phyloP scores from a whole-genome alignment of 92 coral and sea anemone genomes.

The Parazoanthus darwini region DNA sequence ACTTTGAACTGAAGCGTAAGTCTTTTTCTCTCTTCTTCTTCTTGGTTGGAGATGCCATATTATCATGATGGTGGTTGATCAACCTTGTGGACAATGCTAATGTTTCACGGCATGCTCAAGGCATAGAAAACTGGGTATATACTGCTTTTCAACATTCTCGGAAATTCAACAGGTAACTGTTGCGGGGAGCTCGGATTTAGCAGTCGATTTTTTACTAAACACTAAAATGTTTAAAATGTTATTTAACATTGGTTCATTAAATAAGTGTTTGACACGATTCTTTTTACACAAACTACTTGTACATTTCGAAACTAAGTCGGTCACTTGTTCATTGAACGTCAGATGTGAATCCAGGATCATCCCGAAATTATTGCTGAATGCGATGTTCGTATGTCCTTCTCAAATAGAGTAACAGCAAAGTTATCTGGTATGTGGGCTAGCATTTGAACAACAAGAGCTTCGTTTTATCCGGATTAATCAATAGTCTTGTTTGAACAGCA shows the following conservation, averaged over 20 bases:
- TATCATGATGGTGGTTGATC: neutral
- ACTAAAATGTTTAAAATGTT: too few species aligned
- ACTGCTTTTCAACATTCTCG: neutral
- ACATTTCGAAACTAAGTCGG: too few species aligned
- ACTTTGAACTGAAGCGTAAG: neutral
- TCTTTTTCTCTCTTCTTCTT: neutral
- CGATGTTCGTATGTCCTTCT: conserved; percentile 22
- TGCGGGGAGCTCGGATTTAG: too few species aligned
- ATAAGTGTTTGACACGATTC: too few species aligned
- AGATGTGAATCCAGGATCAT: too few species aligned
- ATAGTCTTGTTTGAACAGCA: conserved; percentile 45
- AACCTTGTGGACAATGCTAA: neutral
- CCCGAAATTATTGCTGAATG: neutral
- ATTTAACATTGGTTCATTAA: too few species aligned
- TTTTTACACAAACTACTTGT: too few species aligned
- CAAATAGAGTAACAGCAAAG: conserved; percentile 35
- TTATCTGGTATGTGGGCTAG: conserved; percentile 27
- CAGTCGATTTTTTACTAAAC: too few species aligned
- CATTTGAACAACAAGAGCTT: conserved; percentile 35
- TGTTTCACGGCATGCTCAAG: neutral
- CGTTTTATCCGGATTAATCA: conserved; percentile 46
- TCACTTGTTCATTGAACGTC: too few species aligned
- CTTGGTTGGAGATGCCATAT: neutral
- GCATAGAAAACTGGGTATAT: conserved; percentile 6
- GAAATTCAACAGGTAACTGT: too few species aligned